Percentiles rank a stretch among this genome's conserved stretches.
phyloP scores from a whole-genome alignment of 2,888 invertebrate genomes.

The Stenurella melanura region DNA sequence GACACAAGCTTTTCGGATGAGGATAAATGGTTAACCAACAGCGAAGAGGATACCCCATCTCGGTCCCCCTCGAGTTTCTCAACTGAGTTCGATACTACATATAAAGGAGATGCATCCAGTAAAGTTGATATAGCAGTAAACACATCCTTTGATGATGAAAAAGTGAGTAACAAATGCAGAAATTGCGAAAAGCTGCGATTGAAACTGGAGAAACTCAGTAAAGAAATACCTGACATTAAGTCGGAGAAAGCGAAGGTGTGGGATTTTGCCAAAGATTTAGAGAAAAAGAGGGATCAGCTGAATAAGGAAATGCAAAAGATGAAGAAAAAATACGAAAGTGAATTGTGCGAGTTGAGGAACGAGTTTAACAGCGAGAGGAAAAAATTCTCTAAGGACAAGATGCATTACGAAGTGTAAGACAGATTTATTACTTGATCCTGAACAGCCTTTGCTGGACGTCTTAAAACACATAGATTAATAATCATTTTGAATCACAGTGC shows the following conservation, averaged over 20 bases:
- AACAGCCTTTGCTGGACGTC: too few relatives aligned
- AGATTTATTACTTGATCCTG: not conserved
- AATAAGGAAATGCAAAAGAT: conserved; percentile 74
- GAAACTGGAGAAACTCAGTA: conserved; percentile 76
- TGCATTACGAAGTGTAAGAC: conserved; percentile 70
- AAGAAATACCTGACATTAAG: conserved; percentile 73
- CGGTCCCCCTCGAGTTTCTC: conserved; percentile 54
- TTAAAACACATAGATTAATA: not conserved
- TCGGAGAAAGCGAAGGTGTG: conserved; percentile 71
- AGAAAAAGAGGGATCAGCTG: conserved; percentile 75
- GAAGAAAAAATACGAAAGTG: conserved; percentile 78
- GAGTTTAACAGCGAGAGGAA: conserved; percentile 79
- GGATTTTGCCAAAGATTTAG: conserved; percentile 72
- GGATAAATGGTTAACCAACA: conserved; percentile 57
- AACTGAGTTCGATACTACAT: conserved; percentile 55
- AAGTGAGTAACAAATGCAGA: conserved; percentile 42
- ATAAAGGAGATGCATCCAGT: conserved; percentile 28
- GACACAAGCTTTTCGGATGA: conserved; percentile 57
- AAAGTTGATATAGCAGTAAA: conserved; percentile 56
- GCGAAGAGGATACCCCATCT: conserved; percentile 28
- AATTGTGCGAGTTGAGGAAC: conserved; percentile 79
- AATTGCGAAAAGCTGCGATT: conserved; percentile 52
- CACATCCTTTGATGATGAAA: conserved; percentile 53
- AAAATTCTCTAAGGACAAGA: conserved; percentile 79
- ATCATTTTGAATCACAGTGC: too few relatives aligned